Conservation (phyloP, 2,888 invertebrate species). For the Lepidocyrtoides sp. region DNA sequence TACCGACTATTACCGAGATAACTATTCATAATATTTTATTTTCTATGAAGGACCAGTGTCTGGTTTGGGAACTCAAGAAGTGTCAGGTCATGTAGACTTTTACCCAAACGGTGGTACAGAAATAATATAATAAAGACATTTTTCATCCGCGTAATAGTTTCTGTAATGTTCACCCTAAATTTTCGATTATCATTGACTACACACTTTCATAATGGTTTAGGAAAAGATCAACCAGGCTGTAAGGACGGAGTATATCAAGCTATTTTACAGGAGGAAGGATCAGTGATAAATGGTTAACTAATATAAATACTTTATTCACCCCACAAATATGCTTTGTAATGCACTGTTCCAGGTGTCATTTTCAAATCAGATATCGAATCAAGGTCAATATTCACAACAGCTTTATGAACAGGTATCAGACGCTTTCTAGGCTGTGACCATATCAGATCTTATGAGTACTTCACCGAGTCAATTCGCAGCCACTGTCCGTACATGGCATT, state of each 20-base stretch:
- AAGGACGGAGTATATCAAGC: slow-evolving; percentile 89
- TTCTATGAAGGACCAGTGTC: slow-evolving; percentile 80
- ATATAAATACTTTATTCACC: slow-evolving; percentile 33
- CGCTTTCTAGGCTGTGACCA: slow-evolving; percentile 95
- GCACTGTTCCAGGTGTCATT: slow-evolving; percentile 7
- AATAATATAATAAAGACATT: background rate
- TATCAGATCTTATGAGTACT: slow-evolving; percentile 93
- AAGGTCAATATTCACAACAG: slow-evolving; percentile 83
- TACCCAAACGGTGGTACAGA: slow-evolving; percentile 94
- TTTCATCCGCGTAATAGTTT: too few relatives aligned
- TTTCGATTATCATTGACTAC: too few relatives aligned
- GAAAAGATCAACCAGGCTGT: slow-evolving; percentile 91
- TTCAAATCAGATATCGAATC: slow-evolving; percentile 45
- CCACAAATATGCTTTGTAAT: background rate
- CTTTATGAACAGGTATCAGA: slow-evolving; percentile 88
- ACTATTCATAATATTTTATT: too few relatives aligned
- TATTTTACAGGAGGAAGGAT: slow-evolving; percentile 89
- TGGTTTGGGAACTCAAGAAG: slow-evolving; percentile 93
- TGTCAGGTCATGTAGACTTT: slow-evolving; percentile 96
- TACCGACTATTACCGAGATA: too few relatives aligned
- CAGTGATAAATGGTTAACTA: slow-evolving; percentile 89
- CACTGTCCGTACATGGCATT: slow-evolving; percentile 93
- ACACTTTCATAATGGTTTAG: too few relatives aligned
- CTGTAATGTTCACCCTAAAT: too few relatives aligned
- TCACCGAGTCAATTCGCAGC: slow-evolving; percentile 93